phyloP scores from a whole-genome alignment of 2,888 invertebrate species.

The Diarsia mendica region DNA sequence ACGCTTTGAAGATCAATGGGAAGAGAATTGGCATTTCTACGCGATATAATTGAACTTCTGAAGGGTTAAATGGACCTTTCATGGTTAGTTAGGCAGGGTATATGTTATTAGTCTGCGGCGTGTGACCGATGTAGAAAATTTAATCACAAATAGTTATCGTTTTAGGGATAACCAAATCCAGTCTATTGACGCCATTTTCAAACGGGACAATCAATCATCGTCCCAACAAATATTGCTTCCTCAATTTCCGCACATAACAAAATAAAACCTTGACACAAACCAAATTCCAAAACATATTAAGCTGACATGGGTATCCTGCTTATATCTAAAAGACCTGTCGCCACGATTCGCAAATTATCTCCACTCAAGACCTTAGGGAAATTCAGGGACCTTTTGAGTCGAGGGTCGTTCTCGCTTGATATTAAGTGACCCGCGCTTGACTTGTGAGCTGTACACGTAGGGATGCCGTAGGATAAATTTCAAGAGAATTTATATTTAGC shows the following conservation, averaged over 20 bases:
- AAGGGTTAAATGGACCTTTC: constrained; percentile 26
- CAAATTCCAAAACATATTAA: constrained; percentile 24
- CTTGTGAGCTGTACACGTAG: constrained; percentile 45
- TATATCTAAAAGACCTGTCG: constrained; percentile 50
- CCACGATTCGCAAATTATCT: constrained; percentile 48
- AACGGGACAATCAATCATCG: constrained; percentile 6
- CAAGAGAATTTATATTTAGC: constrained; percentile 39
- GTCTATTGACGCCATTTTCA: background rate
- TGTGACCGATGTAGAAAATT: background rate
- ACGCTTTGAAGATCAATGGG: constrained; percentile 47
- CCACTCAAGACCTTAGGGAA: constrained; percentile 39
- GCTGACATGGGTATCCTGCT: constrained; percentile 36
- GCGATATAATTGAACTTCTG: constrained; percentile 28
- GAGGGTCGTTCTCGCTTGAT: constrained; percentile 36
- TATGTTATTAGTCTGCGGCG: constrained; percentile 14
- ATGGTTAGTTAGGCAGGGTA: constrained; percentile 13
- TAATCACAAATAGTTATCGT: background rate
- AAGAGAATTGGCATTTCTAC: constrained; percentile 35
- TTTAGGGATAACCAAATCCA: background rate
- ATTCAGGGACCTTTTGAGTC: constrained; percentile 43
- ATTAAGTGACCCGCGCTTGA: constrained; percentile 51
- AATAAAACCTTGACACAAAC: constrained; percentile 12
- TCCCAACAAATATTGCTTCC: constrained; percentile 10
- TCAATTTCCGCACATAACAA: constrained; percentile 2
- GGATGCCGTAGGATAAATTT: constrained; percentile 27